phyloP scores from a whole-genome alignment of 2,797 vertebrate genomes.

The Enteromius mattozi region DNA sequence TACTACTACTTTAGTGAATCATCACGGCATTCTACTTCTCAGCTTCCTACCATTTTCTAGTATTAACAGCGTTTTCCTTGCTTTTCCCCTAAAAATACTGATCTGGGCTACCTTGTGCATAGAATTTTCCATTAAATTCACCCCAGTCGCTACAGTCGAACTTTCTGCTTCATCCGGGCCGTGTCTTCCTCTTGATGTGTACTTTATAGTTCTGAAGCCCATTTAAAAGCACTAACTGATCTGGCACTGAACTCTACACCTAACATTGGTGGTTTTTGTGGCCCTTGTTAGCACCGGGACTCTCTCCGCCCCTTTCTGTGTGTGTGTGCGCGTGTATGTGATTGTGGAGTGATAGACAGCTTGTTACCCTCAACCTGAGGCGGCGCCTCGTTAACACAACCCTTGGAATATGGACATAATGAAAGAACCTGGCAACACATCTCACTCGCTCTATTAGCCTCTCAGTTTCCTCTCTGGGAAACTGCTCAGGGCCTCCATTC shows the following conservation, averaged over 20 bases:
- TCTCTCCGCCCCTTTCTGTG: conserved; percentile 23
- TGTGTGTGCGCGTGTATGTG: conserved; percentile 13
- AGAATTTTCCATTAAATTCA: neutral
- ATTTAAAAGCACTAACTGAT: conserved; percentile 43
- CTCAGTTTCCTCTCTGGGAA: conserved; percentile 81
- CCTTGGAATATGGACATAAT: conserved; percentile 64
- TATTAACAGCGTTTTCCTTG: neutral
- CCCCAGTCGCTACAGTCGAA: neutral
- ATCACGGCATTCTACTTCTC: neutral
- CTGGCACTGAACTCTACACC: conserved; percentile 47
- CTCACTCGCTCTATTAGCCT: conserved; percentile 70
- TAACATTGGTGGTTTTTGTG: conserved; percentile 49
- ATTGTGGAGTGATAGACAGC: conserved; percentile 79
- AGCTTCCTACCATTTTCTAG: neutral
- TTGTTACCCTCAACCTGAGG: conserved; percentile 79
- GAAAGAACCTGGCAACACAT: conserved; percentile 71
- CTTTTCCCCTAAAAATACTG: neutral
- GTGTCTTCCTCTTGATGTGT: neutral
- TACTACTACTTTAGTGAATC: neutral
- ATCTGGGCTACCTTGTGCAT: neutral
- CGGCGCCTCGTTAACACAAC: conserved; percentile 73
- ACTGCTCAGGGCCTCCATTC: conserved; percentile 89
- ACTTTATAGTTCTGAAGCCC: conserved; percentile 2
- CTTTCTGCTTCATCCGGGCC: neutral
- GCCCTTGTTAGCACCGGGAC: conserved; percentile 61